Base-by-base conservation (phyloP, 2,888 invertebrate genomes). In the Eledona agricola region DNA sequence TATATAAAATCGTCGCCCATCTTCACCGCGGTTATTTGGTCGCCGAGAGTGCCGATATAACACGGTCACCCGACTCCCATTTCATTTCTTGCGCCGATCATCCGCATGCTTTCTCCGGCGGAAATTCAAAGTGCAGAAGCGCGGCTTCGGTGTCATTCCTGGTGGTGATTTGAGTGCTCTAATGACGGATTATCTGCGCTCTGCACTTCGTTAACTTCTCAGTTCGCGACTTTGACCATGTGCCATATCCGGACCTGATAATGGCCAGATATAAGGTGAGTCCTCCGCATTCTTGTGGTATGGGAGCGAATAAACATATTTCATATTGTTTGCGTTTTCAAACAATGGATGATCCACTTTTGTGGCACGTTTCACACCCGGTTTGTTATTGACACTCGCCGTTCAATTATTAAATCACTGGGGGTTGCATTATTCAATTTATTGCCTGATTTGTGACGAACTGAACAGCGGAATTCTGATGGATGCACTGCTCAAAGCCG, bases 21-120 rank as follows among this genome's bases (percentile, higher is more conserved):
- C 64, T 66, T 69, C 63, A 63, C 66, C 65, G 58, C 63, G 63
- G 65, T 63, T 72, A 70, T 72, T 74, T 71, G 69, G 64, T 62
- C 52, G 63, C 61, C 60, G 60, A 57, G 61, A 58, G 65, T 64
- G 67, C 59, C 69, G 67, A 70, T 71, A 73, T 63, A 70, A 72
- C 71, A 71, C 72, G 71, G 71, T 70, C 70, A 68, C 31, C 43
- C 61, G 59, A 57, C 54, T 47, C 54, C 62, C 64, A 60, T 66
- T 65, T 67, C 67, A 66, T 65, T 66, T 64, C 64, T 63, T 62
- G 60, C 59, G 62, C 57, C 63, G 55, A 50, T 59, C 53, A 58
- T 55, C 59, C 55, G 59, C 57, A 51, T 64, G 65, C 66, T 67
- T 64, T 63, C 65, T 60, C 64, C 62, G 54, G 29, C 29, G 7